Conservation (phyloP, 2,888 invertebrate genomes). For the Branchipolynoe longqiensis region DNA sequence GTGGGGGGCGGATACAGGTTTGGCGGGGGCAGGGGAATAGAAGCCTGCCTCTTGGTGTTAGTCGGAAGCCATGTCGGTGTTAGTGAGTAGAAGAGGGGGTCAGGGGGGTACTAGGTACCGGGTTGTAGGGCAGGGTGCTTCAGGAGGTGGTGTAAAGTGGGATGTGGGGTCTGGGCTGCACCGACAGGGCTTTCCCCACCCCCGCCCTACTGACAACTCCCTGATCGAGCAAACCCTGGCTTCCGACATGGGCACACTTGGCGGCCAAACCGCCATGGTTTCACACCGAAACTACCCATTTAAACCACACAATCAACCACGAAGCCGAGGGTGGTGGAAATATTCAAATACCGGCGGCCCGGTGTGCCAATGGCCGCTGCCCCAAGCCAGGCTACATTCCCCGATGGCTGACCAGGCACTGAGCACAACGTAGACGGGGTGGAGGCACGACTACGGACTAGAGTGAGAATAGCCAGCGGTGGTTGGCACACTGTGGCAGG, state of each 20-base stretch:
- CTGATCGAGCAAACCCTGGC: too few species aligned
- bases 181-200: not conserved
- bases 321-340: too few species aligned
- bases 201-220: too few species aligned
- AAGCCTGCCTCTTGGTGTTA: too few species aligned
- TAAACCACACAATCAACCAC: too few species aligned
- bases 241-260: too few species aligned
- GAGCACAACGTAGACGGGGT: not conserved
- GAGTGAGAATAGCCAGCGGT: not conserved
- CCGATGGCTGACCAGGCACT: too few species aligned
- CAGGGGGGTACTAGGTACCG: not conserved
- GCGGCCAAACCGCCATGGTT: too few species aligned
- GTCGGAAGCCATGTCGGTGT: constrained; percentile 1
- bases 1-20: too few species aligned
- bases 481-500: not conserved
- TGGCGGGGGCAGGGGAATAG: too few species aligned
- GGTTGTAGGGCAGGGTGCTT: not conserved
- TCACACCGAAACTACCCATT: too few species aligned
- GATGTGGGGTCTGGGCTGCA: not conserved
- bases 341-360: not conserved
- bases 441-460: not conserved
- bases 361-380: not conserved
- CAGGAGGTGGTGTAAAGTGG: not conserved
- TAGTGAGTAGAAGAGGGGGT: not conserved
- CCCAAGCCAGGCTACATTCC: too few species aligned